These are phyloP conservation scores for Physocephala rufipes DNA, from an alignment of 2,888 invertebrate species.

Conservation along the genomic window DNA sequence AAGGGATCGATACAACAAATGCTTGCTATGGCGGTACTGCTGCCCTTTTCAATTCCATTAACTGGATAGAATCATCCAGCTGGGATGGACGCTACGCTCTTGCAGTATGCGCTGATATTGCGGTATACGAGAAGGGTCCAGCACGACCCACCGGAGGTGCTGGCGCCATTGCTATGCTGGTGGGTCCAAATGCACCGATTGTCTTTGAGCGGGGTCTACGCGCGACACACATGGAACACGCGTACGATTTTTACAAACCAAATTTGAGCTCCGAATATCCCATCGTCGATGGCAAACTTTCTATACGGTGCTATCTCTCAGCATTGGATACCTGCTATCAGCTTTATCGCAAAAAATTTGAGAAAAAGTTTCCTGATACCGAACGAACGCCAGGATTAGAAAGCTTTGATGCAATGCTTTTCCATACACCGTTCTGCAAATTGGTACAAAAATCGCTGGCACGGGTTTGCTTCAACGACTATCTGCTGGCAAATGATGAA, in stretches of 20 bases:
- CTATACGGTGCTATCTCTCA: conserved; percentile 92
- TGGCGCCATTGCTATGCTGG: conserved; percentile 95
- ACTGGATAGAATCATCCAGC: conserved; percentile 96
- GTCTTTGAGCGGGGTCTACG: conserved; percentile 89
- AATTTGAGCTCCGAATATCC: conserved; percentile 95
- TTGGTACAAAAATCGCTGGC: conserved; percentile 97
- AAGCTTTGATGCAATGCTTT: conserved; percentile 83
- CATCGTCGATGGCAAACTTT: conserved; percentile 92
- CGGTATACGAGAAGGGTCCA: conserved; percentile 92
- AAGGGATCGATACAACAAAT: conserved; percentile 97
- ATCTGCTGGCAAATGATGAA: conserved; percentile 71
- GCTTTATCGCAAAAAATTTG: conserved; percentile 78
- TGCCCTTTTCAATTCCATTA: conserved; percentile 93
- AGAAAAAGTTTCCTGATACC: conserved; percentile 66
- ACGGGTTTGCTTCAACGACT: conserved; percentile 89
- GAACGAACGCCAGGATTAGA: conserved; percentile 68
- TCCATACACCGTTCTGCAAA: conserved; percentile 97
- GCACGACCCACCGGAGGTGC: conserved; percentile 98
- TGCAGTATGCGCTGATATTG: conserved; percentile 96
- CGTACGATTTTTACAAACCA: conserved; percentile 99
- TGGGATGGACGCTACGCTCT: conserved; percentile 97
- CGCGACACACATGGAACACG: conserved; percentile 90
- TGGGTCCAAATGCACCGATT: conserved; percentile 94
- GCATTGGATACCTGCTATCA: conserved; percentile 95
- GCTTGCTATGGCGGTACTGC: conserved; percentile 99